Evolutionary conservation across 2,113 vertebrate species (phyloP).

Genomic region (Diphyllodes magnificus): DNA sequence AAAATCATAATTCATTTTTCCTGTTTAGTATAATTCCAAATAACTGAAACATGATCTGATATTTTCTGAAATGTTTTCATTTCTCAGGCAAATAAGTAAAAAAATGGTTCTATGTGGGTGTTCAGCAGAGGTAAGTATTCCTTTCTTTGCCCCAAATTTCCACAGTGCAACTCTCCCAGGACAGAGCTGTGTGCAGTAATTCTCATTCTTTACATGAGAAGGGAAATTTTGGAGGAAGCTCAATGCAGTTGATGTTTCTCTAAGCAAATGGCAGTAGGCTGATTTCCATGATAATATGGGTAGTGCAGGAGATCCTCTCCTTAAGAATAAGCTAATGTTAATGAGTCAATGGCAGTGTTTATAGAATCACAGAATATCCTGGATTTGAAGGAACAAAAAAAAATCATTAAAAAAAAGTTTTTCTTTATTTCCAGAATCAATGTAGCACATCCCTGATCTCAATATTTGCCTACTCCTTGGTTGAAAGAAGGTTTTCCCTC

Average conservation of each 20-base stretch:
- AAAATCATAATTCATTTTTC: neutral
- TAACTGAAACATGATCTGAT: neutral
- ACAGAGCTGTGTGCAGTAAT: neutral
- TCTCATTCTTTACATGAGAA: neutral
- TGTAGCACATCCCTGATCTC: neutral
- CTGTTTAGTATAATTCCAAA: neutral
- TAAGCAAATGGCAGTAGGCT: neutral
- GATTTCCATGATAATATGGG: rapidly evolving
- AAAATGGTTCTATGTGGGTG: neutral
- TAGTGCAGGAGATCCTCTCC: neutral
- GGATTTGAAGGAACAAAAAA: neutral
- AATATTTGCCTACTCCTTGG: rapidly evolving
- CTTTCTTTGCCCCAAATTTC: neutral
- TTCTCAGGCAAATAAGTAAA: neutral
- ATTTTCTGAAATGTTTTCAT: neutral
- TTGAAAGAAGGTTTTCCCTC: neutral
- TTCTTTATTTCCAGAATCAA: neutral
- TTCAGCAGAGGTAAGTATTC: neutral
- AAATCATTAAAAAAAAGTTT: neutral
- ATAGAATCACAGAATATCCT: neutral
- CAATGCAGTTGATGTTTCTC: neutral
- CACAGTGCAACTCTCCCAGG: neutral
- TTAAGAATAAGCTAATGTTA: neutral
- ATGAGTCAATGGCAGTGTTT: neutral
- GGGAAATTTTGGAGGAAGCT: neutral